phyloP scores from a whole-genome alignment of 2,113 vertebrate genomes.

The Caracal caracal region DNA sequence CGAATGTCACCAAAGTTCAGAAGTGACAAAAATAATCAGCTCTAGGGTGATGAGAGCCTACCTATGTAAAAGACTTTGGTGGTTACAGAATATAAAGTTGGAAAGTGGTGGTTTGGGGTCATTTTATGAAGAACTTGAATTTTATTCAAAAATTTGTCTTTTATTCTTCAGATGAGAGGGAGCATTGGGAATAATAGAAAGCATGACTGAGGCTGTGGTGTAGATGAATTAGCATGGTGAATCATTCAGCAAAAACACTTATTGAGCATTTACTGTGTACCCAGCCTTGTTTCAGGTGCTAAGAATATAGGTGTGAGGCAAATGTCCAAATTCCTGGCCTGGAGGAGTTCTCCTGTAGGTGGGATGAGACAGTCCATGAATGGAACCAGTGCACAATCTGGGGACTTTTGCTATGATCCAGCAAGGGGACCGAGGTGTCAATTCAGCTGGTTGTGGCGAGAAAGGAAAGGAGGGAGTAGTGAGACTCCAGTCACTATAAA shows the following conservation, averaged over 20 bases:
- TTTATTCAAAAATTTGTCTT: neutral
- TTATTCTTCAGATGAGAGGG: constrained; percentile 8
- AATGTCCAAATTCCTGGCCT: neutral
- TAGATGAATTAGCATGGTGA: neutral
- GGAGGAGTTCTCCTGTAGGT: neutral
- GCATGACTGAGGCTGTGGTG: neutral
- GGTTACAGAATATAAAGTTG: neutral
- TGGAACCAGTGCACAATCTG: neutral
- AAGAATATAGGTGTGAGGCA: neutral
- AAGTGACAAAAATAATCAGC: neutral
- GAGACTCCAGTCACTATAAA: neutral
- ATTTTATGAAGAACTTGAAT: constrained; percentile 41
- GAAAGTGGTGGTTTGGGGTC: neutral
- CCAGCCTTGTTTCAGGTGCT: neutral
- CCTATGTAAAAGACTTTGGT: neutral
- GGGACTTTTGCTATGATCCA: neutral
- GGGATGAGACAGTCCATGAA: neutral
- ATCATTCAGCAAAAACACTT: neutral
- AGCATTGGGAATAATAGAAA: neutral
- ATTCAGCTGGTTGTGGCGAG: neutral
- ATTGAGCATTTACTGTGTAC: neutral
- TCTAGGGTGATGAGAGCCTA: neutral
- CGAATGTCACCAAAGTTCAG: neutral
- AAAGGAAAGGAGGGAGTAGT: neutral
- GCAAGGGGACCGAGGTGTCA: neutral